phyloP scores from a whole-genome alignment of 2,888 invertebrate species.

The Thera obeliscata region DNA sequence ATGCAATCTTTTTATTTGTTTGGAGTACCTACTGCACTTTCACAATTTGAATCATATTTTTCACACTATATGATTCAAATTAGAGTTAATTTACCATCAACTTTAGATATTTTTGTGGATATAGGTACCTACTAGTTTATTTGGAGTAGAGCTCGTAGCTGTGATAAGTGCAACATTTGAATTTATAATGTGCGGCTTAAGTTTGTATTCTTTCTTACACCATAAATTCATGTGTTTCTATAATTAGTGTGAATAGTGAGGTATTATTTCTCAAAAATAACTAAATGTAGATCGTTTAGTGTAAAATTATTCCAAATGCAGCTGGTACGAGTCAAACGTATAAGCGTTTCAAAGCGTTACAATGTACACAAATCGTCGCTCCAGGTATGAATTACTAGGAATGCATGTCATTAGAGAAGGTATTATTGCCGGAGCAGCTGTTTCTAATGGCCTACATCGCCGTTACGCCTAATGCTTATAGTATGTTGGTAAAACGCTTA shows the following conservation, averaged over 20 bases:
- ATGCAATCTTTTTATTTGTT: constrained; percentile 34
- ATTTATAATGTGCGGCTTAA: not conserved
- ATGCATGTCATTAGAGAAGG: constrained; percentile 39
- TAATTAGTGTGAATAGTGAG: not conserved
- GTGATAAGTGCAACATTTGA: no score
- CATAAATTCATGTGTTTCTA: constrained; percentile 3
- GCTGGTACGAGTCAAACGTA: constrained; percentile 8
- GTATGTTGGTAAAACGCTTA: constrained; percentile 14
- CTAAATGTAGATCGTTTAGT: constrained; percentile 15
- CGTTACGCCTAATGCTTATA: constrained; percentile 33
- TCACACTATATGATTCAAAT: no score
- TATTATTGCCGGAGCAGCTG: constrained; percentile 40
- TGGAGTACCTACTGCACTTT: constrained; percentile 16
- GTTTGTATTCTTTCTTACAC: no score
- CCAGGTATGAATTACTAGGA: constrained; percentile 35
- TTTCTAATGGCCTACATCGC: constrained; percentile 37
- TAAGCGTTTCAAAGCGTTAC: constrained; percentile 14
- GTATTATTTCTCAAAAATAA: constrained; percentile 15
- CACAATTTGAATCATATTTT: no score
- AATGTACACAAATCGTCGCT: constrained; percentile 21
- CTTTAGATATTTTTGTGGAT: not conserved
- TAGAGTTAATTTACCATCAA: not conserved
- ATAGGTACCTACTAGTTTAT: no score
- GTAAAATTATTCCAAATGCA: constrained; percentile 23
- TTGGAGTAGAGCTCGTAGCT: not conserved